phyloP scores from a whole-genome alignment of 2,797 vertebrate genomes.

The Lophotriccus pileatus region DNA sequence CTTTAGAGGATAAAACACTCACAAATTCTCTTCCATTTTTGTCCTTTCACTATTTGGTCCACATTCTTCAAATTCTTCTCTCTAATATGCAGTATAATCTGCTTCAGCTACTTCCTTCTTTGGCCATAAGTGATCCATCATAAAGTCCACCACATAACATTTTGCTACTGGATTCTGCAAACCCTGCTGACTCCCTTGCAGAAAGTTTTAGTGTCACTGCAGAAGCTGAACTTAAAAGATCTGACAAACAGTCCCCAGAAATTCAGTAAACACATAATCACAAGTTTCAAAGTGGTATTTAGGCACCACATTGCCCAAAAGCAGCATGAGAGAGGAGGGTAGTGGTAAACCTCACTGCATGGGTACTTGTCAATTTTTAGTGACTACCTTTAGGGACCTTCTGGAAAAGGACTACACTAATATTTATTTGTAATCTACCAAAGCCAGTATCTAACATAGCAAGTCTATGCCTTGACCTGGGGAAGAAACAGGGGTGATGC shows the following conservation, averaged over 20 bases:
- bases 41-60: neutral
- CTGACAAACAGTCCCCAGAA: neutral
- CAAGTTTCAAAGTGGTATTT: neutral
- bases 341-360: neutral
- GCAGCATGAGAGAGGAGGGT: rapidly evolving
- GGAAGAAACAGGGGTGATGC: neutral
- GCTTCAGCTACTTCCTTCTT: neutral
- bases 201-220: neutral
- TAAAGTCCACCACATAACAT: neutral
- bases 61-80: neutral
- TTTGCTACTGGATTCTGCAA: neutral
- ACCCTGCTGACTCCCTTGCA: neutral
- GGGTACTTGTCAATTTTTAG: neutral
- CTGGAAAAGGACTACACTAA: neutral
- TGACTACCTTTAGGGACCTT: neutral
- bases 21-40: neutral
- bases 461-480: neutral
- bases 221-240: neutral
- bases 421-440: neutral
- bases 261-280: neutral
- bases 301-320: neutral
- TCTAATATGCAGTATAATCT: neutral
- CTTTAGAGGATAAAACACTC: neutral
- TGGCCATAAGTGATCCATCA: neutral
- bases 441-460: neutral